A percentile compares a stretch with the other conserved stretches of the same genome.
Evolutionary conservation across 2,888 invertebrate genomes (phyloP).

Genomic region (Acrobasis consociella): DNA sequence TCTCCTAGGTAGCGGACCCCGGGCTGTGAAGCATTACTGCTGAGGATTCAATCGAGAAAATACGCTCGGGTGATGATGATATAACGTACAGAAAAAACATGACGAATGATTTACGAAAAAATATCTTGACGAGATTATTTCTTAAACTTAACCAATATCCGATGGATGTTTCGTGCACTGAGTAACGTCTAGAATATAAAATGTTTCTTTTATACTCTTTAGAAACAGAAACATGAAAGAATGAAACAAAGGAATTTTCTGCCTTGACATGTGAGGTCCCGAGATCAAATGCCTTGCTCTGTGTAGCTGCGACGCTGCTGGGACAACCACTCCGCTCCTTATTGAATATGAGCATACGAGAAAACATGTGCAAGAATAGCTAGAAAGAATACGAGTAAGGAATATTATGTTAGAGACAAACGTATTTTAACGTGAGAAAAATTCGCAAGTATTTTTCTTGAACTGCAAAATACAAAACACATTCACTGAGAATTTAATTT

Average conservation of each 20-base stretch:
- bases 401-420: constrained; percentile 9
- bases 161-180: constrained; percentile 2
- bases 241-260: constrained; percentile 21
- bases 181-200: constrained; percentile 19
- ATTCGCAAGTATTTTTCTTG: constrained; percentile 5
- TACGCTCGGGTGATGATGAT: too few relatives aligned
- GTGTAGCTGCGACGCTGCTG: constrained; percentile 12
- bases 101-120: too few relatives aligned
- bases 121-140: not conserved
- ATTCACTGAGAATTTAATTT: not conserved
- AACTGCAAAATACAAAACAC: not conserved
- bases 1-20: too few relatives aligned
- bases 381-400: constrained; percentile 3
- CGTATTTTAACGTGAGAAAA: not conserved
- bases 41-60: too few relatives aligned
- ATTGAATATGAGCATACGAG: constrained; percentile 19
- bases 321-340: constrained; percentile 12
- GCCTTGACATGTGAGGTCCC: constrained; percentile 17
- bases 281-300: constrained; percentile 16
- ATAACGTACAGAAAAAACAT: too few relatives aligned
- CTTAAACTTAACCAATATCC: constrained; percentile 4
- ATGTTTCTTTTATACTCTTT: constrained; percentile 16
- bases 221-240: constrained; percentile 17
- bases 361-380: constrained; percentile 13
- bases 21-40: too few relatives aligned